Evolutionary conservation across 2,888 invertebrate genomes (phyloP), one percentile per base, ranked within the genome.

Genomic region (Hypercompe scribonia): DNA sequence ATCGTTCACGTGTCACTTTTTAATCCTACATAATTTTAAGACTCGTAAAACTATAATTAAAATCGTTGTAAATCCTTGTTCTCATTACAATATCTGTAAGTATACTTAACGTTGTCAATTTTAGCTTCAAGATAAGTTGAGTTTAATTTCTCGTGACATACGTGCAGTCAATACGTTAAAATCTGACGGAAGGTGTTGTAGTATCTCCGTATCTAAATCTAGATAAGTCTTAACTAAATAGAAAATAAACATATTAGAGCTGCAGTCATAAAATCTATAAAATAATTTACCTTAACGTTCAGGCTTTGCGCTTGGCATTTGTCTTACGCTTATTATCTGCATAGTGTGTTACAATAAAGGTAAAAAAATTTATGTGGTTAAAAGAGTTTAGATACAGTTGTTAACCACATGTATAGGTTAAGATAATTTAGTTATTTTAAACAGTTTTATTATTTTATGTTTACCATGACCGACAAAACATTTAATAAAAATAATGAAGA

Each of bases 381-480:
- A 28, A 54, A 58, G 3, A 28, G 61, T 31, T 18, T 61, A 2
- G 31, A 81, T 75, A 69, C 70, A 34, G 31, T 21, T n/a, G 54
- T 58, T 18, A 39, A 54, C 50, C 28, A 28, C 28, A 54, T 54
- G 54, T 54, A 28, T 15, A 58, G 0, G 13, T 13, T 58, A 28
- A 4, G 3, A 39, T 65, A 65, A 65, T 28, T 24, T 15, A 34
- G 54, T 65, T 18, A 28, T 46, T 73, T 72, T 74, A 46, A 71
- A 78, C 82, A 61, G 75, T 75, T 67, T 39, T 75, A 74, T 64
- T 65, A 78, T 72, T 72, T 72, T 75, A 34, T 36, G 42, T 69
- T 54, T 77, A 86, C 64, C 54, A 90, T 90, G 90, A 84, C 83
- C 75, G 85, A 76, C 63, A 84, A 82, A 39, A 36, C 46, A 39